phyloP scores from a whole-genome alignment of 2,888 invertebrate genomes.

The Drosophila niveifrons region DNA sequence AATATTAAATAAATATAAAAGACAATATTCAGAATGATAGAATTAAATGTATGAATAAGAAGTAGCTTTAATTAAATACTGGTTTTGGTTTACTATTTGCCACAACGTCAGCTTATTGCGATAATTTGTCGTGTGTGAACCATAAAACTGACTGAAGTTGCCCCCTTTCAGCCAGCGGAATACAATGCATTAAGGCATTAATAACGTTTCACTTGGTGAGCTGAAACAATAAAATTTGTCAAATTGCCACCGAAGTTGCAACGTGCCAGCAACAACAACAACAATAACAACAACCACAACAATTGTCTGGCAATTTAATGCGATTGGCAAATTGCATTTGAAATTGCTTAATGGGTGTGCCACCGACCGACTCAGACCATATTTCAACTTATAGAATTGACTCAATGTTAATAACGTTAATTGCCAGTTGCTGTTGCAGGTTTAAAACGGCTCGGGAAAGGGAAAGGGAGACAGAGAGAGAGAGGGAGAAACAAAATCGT shows the following conservation, averaged over 20 bases:
- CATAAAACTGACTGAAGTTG: slow-evolving; percentile 18
- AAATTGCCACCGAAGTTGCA: slow-evolving; percentile 73
- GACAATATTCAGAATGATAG: neutral
- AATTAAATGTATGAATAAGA: neutral
- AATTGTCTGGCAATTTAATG: slow-evolving; percentile 66
- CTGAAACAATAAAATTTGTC: slow-evolving; percentile 79
- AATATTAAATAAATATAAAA: neutral
- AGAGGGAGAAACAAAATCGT: neutral
- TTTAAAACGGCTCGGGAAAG: neutral
- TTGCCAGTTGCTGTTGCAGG: slow-evolving; percentile 27
- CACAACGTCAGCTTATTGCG: slow-evolving; percentile 19
- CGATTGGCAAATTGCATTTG: slow-evolving; percentile 76
- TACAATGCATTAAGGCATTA: slow-evolving; percentile 65
- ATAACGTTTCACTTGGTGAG: slow-evolving; percentile 62
- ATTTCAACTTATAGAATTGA: slow-evolving; percentile 21
- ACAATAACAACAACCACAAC: slow-evolving; percentile 33
- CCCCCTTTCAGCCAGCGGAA: neutral
- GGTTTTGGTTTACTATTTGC: neutral
- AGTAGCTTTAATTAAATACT: neutral
- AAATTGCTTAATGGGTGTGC: slow-evolving; percentile 59
- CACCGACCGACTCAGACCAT: slow-evolving; percentile 22
- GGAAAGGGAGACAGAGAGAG: neutral
- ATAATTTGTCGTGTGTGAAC: slow-evolving; percentile 39
- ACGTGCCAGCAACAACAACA: slow-evolving; percentile 14
- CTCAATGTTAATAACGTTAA: slow-evolving; percentile 39